Evolutionary conservation across 2,113 vertebrate species (phyloP).

Genomic region (Peromyscus maniculatus): DNA sequence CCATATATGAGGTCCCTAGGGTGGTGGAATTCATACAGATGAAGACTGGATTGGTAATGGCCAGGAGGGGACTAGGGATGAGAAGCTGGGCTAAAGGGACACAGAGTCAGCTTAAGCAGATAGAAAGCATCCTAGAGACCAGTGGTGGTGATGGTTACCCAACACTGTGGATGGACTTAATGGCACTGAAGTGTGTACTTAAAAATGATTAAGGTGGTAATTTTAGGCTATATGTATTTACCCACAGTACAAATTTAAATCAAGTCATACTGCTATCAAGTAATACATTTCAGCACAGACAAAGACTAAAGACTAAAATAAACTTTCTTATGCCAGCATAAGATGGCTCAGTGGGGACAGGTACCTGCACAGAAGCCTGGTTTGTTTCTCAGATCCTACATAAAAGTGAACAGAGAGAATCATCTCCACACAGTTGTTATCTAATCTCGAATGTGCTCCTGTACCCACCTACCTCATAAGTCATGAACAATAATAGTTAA

Average conservation of each 20-base stretch:
- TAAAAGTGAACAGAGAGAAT: background rate
- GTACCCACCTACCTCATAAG: background rate
- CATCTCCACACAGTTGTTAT: background rate
- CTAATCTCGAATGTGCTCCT: background rate
- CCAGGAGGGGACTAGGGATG: no score
- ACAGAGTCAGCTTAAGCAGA: background rate
- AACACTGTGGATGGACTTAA: background rate
- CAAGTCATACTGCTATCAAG: background rate
- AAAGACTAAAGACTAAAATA: background rate
- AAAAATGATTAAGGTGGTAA: background rate
- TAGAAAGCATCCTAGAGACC: background rate
- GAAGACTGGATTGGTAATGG: background rate
- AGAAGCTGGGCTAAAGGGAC: background rate
- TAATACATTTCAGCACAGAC: background rate
- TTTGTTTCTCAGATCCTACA: background rate
- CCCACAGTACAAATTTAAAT: background rate
- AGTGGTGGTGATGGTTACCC: no score
- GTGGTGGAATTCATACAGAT: background rate
- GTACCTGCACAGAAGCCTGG: background rate
- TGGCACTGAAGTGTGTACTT: background rate
- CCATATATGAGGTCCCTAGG: background rate
- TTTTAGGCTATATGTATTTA: background rate
- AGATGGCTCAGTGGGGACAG: background rate
- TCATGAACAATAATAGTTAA: background rate
- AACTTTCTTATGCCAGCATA: background rate